These are phyloP conservation scores for Anthoscopus minutus DNA, from an alignment of 2,113 vertebrate genomes.

Conservation along the genomic window DNA sequence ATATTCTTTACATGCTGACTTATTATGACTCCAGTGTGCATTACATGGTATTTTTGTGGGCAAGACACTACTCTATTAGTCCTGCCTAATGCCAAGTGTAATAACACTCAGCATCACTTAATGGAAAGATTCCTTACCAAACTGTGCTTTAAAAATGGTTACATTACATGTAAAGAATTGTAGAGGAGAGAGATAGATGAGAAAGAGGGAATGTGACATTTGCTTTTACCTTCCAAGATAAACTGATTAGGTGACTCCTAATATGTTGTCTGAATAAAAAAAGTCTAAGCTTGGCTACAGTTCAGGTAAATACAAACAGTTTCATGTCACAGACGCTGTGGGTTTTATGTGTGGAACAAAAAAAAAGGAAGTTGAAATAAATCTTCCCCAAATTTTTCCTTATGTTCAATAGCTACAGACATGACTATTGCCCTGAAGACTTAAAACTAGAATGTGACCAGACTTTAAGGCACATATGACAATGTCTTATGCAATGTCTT, in stretches of 20 bases:
- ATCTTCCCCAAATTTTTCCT: background rate
- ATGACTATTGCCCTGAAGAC: background rate
- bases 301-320: background rate
- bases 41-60: background rate
- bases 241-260: background rate
- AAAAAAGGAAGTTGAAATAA: background rate
- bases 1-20: background rate
- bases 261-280: background rate
- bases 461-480: background rate
- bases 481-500: background rate
- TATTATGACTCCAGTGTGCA: background rate
- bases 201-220: background rate
- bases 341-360: rapidly evolving
- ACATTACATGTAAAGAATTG: background rate
- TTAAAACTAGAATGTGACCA: background rate
- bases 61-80: background rate
- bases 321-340: background rate
- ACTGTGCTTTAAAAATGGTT: background rate
- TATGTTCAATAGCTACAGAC: background rate
- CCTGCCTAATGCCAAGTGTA: background rate
- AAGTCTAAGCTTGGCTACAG: background rate
- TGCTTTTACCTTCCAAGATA: background rate
- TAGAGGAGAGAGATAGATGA: background rate
- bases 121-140: background rate
- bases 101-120: background rate